phyloP scores from a whole-genome alignment of 2,797 vertebrate species.

The Podarcis siculus region DNA sequence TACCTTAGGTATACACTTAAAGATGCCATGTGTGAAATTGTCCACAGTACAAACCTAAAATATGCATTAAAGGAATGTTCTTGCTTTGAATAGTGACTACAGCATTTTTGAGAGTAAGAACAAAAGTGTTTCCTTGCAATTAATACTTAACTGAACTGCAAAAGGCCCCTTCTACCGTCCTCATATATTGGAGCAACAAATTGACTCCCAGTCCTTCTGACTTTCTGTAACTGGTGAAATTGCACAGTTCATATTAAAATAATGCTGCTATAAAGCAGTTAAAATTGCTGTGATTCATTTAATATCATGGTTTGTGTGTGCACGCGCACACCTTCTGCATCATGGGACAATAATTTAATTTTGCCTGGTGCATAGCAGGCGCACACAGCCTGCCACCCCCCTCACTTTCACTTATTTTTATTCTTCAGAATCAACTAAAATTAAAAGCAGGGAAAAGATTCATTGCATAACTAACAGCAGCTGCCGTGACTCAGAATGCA shows the following conservation, averaged over 20 bases:
- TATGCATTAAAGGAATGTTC: neutral
- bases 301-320: neutral
- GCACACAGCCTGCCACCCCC: neutral
- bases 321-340: no score
- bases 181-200: neutral
- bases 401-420: neutral
- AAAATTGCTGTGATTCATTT: neutral
- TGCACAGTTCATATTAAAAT: neutral
- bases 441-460: neutral
- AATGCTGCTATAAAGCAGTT: neutral
- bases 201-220: neutral
- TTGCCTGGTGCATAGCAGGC: neutral
- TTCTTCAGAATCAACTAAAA: neutral
- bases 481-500: neutral
- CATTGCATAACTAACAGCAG: neutral
- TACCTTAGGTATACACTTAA: neutral
- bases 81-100: slow-evolving; percentile 13
- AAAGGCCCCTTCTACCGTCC: neutral
- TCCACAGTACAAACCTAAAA: neutral
- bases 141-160: neutral
- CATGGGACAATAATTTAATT: neutral
- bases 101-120: neutral
- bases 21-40: neutral
- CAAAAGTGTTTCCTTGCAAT: neutral
- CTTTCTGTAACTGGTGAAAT: neutral